A percentile compares a stretch with the other conserved stretches of the same genome.
These are phyloP conservation scores for Sebastes flavidus DNA, from an alignment of 2,797 vertebrate genomes.

Conservation along the genomic window DNA sequence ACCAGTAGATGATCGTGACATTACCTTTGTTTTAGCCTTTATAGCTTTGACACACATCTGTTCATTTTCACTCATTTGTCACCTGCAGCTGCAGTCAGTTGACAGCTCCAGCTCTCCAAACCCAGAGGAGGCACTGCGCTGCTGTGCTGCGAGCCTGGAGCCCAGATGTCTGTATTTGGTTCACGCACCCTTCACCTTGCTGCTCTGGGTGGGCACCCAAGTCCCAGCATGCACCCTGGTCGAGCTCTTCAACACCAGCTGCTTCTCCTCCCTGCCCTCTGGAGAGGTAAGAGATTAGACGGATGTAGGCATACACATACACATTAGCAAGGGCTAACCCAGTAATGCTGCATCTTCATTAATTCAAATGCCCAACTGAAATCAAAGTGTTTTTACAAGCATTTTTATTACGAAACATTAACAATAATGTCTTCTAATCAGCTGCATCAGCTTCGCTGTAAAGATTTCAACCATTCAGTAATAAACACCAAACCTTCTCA, in stretches of 20 bases:
- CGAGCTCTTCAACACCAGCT: constrained; percentile 78
- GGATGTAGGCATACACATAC: neutral
- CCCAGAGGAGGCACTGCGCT: constrained; percentile 66
- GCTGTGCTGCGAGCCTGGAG: constrained; percentile 73
- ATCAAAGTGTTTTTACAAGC: neutral
- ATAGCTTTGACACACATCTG: neutral
- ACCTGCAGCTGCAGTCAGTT: constrained; percentile 49
- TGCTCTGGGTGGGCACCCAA: constrained; percentile 82
- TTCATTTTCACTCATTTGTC: neutral
- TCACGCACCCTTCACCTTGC: constrained; percentile 76
- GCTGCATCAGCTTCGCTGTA: neutral
- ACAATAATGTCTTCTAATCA: neutral
- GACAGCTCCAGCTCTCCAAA: neutral
- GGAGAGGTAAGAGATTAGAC: constrained; percentile 75
- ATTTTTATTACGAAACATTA: neutral
- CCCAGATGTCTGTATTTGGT: constrained; percentile 75
- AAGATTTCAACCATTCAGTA: neutral
- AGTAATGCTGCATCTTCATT: neutral
- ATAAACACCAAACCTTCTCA: neutral
- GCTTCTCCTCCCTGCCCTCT: constrained; percentile 78
- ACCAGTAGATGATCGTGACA: neutral
- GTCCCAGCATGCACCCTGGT: constrained; percentile 67
- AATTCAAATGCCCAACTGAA: neutral
- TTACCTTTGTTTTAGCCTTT: neutral
- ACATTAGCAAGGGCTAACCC: neutral